A percentile compares a stretch with the other conserved stretches of the same genome.
Conservation (phyloP, 1,140 invertebrate genomes). For the Drosophila chauvacae region DNA sequence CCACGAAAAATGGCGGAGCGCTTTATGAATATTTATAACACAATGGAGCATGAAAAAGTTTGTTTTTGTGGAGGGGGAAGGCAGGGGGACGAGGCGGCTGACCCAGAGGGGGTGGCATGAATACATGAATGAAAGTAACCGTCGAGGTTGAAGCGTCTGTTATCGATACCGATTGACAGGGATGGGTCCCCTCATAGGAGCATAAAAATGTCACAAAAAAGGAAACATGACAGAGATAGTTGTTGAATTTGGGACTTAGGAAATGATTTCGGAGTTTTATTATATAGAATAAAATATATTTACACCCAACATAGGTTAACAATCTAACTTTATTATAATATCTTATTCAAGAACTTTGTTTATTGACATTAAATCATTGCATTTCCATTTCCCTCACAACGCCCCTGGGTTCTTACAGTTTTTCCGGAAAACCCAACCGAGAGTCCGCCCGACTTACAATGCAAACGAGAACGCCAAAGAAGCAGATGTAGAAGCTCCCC, state of each 20-base stretch:
- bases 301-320: not conserved
- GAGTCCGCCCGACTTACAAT: constrained; percentile 40
- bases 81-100: not conserved
- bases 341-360: not conserved
- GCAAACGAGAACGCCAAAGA: constrained; percentile 44
- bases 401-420: not conserved
- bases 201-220: constrained; percentile 14
- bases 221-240: not conserved
- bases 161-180: constrained; percentile 58
- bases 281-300: not conserved
- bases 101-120: not conserved
- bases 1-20: constrained; percentile 65
- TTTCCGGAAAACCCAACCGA: not conserved
- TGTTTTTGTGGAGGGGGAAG: constrained; percentile 36
- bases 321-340: not conserved
- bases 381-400: not conserved
- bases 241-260: not conserved
- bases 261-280: not conserved
- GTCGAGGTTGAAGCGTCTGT: constrained; percentile 26
- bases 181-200: constrained; percentile 26
- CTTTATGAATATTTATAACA: constrained; percentile 81
- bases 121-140: constrained; percentile 38
- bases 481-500: not conserved
- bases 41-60: constrained; percentile 79
- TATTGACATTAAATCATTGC: not conserved